Conservation (phyloP, 64 coral and sea anemone species). For the Montipora cactus region DNA sequence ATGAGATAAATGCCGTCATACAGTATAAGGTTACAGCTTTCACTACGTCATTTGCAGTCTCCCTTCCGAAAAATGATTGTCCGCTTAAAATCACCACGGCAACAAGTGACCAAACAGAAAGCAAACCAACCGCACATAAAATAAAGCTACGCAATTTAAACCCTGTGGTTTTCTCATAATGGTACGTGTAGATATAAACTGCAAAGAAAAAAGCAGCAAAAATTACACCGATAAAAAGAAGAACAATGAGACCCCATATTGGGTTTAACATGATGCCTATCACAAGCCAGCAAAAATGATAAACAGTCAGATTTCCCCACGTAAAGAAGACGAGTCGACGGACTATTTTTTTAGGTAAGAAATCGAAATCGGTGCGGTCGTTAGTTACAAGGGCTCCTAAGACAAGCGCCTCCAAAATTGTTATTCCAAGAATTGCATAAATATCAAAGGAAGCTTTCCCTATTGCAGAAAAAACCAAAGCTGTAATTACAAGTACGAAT, state of each 20-base stretch:
- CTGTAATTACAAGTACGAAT: not conserved
- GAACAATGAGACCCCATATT: conserved; percentile 29
- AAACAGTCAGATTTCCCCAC: not conserved
- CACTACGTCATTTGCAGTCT: conserved; percentile 17
- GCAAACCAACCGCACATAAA: not conserved
- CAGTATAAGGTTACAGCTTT: not conserved
- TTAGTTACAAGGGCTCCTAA: not conserved
- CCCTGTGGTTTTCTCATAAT: too few relatives aligned
- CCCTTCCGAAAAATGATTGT: conserved; percentile 2
- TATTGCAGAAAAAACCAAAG: not conserved
- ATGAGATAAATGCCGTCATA: not conserved
- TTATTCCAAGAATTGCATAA: not conserved
- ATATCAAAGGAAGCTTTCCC: not conserved
- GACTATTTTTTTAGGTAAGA: not conserved
- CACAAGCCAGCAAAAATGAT: conserved; percentile 29
- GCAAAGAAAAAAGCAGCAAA: not conserved
- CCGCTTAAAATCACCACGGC: not conserved
- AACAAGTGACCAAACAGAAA: not conserved
- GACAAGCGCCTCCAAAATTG: not conserved
- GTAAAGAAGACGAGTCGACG: not conserved
- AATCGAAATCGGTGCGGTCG: not conserved
- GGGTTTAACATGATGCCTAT: conserved; percentile 30
- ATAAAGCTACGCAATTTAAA: too few relatives aligned
- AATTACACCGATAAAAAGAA: conserved; percentile 1
- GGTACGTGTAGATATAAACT: not conserved